Base-by-base conservation (phyloP, 2,888 invertebrate species). In the Pocota personata region DNA sequence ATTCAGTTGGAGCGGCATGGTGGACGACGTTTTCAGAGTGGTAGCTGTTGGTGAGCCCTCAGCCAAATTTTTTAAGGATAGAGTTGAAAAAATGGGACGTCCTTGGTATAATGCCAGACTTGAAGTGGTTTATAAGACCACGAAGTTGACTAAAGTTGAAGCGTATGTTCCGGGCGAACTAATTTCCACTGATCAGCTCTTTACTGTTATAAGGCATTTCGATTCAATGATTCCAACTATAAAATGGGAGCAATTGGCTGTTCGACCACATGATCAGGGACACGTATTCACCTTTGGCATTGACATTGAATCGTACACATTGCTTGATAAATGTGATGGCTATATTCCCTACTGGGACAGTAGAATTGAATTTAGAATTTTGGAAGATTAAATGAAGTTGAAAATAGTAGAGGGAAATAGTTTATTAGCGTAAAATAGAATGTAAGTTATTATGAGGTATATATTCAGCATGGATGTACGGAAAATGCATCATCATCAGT, bases 31-130 rank as follows among this genome's bases (percentile, higher is more conserved):
- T 6, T 64, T 16, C 7, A 43, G 7, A 12, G 2, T 24, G 0
- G 8, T 43, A 6, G 80, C 66, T 19, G 27, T 60, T n/a, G 52
- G 19, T 8, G 35, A 52, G 14, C 8, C 40, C 0, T 73, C 80
- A 2, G 73, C 37, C 8, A 60, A 50, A 14, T 73, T 10, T 7
- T 7, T 80, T 4, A 60, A 30, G 6, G 58, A 73, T 32, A 60
- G 66, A 16, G 60, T 80, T 10, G 14, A 60, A 5, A 14, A 40
- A 5, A 67, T 80, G 73, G 43, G 32, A 14, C 66, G 66, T 2
- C 80, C 73, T 21, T 80, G 73, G 73, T 27, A 14, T 0, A n/a
- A 35, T 6, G 80, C 80, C 2, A 40, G 52, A 27, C 50, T 80
- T 12, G n/a, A 24, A 21, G 72, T 64, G 0, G 16, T 27, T 2